Conservation (phyloP, 2,888 invertebrate genomes). For the Drosophila robusta region DNA sequence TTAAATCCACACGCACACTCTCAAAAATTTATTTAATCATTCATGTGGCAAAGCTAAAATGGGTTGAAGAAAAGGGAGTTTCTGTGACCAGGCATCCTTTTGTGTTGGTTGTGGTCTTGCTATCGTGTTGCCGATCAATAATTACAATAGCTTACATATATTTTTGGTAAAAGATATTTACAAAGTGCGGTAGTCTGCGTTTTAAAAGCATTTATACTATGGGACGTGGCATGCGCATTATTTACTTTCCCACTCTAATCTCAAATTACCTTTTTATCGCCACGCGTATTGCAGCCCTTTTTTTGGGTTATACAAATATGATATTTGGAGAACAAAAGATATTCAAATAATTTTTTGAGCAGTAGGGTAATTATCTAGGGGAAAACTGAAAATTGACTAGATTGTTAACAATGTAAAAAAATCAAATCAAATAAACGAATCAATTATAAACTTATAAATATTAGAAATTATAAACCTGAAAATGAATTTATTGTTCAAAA, state of each 20-base stretch:
- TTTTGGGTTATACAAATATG: too few relatives aligned
- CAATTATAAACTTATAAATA: too few relatives aligned
- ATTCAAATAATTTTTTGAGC: too few relatives aligned
- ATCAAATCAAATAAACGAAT: too few relatives aligned
- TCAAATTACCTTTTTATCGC: slow-evolving; percentile 16
- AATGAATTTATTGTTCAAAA: too few relatives aligned
- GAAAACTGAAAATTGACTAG: too few relatives aligned
- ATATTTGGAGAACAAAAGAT: too few relatives aligned
- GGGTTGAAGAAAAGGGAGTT: background rate
- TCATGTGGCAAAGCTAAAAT: slow-evolving; percentile 25
- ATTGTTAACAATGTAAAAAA: too few relatives aligned
- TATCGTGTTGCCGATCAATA: background rate
- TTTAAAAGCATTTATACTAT: background rate
- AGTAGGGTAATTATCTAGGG: too few relatives aligned
- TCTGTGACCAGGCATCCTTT: background rate
- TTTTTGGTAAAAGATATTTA: slow-evolving; percentile 8
- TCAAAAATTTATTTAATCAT: slow-evolving; percentile 2
- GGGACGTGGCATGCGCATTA: slow-evolving; percentile 5
- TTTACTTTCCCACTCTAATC: slow-evolving; percentile 30
- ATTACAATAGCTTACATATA: slow-evolving; percentile 13
- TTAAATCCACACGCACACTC: slow-evolving; percentile 18
- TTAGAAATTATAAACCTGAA: too few relatives aligned
- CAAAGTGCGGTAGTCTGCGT: background rate
- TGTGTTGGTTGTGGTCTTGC: slow-evolving; percentile 2
- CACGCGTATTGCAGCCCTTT: background rate